Percentiles rank a stretch among this genome's conserved stretches.
Evolutionary conservation across 2,888 invertebrate genomes (phyloP).

Genomic region (Dynastes hyllus): DNA sequence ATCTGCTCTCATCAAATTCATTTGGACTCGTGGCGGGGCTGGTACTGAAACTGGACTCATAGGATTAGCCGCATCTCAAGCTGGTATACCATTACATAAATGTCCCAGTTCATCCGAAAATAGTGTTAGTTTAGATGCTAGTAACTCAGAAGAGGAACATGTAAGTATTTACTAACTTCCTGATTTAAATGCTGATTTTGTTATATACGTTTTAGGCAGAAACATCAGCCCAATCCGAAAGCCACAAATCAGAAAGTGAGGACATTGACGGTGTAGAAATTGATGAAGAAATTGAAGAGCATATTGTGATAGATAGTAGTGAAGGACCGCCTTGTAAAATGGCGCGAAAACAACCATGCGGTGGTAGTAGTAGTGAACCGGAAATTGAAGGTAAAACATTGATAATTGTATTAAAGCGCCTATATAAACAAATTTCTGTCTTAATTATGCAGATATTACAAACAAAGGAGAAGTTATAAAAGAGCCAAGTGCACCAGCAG

Average conservation of each 20-base stretch:
- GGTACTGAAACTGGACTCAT: constrained; percentile 69
- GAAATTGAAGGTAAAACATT: constrained; percentile 63
- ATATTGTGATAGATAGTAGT: constrained; percentile 68
- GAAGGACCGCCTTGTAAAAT: constrained; percentile 74
- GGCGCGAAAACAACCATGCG: constrained; percentile 66
- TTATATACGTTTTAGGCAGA: background rate
- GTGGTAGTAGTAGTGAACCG: constrained; percentile 66
- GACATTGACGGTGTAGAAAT: constrained; percentile 71
- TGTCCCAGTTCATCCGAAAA: constrained; percentile 83
- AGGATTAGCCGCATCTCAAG: constrained; percentile 68
- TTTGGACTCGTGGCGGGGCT: constrained; percentile 86
- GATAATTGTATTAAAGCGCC: background rate
- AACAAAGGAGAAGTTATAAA: constrained; percentile 43
- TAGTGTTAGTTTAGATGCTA: constrained; percentile 84
- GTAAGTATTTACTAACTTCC: constrained; percentile 59
- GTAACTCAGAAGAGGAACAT: constrained; percentile 86
- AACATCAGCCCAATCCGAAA: constrained; percentile 73
- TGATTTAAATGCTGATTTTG: constrained; percentile 15
- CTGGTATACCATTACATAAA: constrained; percentile 72
- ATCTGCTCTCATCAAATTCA: constrained; percentile 90
- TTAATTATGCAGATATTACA: constrained; percentile 31
- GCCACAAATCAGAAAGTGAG: constrained; percentile 72
- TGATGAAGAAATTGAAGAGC: constrained; percentile 70
- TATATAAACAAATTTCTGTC: background rate
- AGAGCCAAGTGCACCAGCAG: constrained; percentile 46